phyloP scores from a whole-genome alignment of 2,888 invertebrate species.

The Stegophylla sp. region DNA sequence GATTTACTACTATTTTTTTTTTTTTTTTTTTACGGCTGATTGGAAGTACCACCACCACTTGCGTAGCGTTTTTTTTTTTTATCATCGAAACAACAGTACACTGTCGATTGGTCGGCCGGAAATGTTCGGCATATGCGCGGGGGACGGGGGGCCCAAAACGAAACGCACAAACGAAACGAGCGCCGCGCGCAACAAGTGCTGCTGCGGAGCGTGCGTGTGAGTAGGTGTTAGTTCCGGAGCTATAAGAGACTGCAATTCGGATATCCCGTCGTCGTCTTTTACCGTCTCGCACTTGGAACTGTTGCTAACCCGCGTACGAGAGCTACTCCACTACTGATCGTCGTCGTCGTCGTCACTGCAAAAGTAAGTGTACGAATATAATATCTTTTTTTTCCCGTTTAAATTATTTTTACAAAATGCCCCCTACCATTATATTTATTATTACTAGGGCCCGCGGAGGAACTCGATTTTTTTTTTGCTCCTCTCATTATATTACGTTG shows the following conservation, averaged over 20 bases:
- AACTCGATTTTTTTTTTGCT: too few relatives aligned
- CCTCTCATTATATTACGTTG: too few relatives aligned
- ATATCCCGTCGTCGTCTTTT: conserved; percentile 47
- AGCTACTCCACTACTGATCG: conserved; percentile 6
- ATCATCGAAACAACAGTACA: too few relatives aligned
- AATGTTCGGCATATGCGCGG: conserved; percentile 52
- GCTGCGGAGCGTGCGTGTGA: conserved; percentile 53
- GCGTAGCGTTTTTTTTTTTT: too few relatives aligned
- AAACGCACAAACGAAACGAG: too few relatives aligned
- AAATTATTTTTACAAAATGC: too few relatives aligned
- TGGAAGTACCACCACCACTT: background rate
- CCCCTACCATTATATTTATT: too few relatives aligned
- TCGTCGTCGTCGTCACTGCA: background rate
- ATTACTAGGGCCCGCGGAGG: too few relatives aligned
- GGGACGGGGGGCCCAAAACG: conserved; percentile 15
- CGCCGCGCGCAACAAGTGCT: conserved; percentile 56
- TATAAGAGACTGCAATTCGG: conserved; percentile 58
- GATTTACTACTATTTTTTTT: background rate
- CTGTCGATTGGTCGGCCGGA: conserved; percentile 12
- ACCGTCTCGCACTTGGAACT: conserved; percentile 47
- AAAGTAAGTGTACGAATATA: conserved; percentile 46
- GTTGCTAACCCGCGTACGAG: conserved; percentile 27
- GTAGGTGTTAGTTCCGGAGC: conserved; percentile 58
- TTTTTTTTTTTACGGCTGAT: background rate
- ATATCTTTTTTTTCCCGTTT: too few relatives aligned